A percentile compares a stretch with the other conserved stretches of the same genome.
phyloP scores from a whole-genome alignment of 2,113 vertebrate genomes.

The Dipodomys spectabilis region DNA sequence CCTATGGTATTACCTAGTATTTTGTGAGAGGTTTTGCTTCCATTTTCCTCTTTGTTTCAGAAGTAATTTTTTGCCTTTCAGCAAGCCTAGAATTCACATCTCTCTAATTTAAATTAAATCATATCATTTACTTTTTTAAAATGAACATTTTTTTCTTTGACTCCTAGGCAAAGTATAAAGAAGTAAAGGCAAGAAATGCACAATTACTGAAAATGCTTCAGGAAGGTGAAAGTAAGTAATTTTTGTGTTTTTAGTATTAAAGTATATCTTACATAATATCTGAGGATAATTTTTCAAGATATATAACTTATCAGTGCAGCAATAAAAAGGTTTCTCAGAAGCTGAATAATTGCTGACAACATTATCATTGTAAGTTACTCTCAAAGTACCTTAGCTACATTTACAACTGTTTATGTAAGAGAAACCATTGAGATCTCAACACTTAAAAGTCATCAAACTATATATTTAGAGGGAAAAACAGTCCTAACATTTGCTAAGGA shows the following conservation, averaged over 20 bases:
- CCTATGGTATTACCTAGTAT: not conserved
- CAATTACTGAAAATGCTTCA: constrained; percentile 88
- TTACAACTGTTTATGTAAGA: not conserved
- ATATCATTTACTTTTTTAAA: constrained; percentile 22
- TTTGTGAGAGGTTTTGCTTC: constrained; percentile 18
- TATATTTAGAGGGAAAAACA: constrained; percentile 30
- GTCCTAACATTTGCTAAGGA: not conserved
- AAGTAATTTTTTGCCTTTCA: constrained; percentile 45
- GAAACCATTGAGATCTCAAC: constrained; percentile 17
- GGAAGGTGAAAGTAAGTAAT: constrained; percentile 89
- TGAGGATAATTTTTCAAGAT: constrained; percentile 40
- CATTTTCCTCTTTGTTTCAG: constrained; percentile 48
- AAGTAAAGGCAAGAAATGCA: constrained; percentile 88
- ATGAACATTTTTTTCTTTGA: constrained; percentile 66
- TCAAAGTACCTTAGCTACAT: constrained; percentile 20
- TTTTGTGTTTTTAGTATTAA: constrained; percentile 54
- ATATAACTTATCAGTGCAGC: constrained; percentile 30
- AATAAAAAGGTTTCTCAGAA: constrained; percentile 26
- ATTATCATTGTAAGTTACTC: not conserved
- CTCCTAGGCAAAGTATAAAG: constrained; percentile 87
- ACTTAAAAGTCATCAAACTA: constrained; percentile 25
- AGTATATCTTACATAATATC: constrained; percentile 37
- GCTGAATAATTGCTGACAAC: constrained; percentile 2
- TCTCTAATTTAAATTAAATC: constrained; percentile 36
- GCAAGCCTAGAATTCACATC: constrained; percentile 8